Evolutionary conservation across 2,113 vertebrate genomes (phyloP), one percentile per base, ranked within the genome.

Genomic region (Pollachius pollachius): DNA sequence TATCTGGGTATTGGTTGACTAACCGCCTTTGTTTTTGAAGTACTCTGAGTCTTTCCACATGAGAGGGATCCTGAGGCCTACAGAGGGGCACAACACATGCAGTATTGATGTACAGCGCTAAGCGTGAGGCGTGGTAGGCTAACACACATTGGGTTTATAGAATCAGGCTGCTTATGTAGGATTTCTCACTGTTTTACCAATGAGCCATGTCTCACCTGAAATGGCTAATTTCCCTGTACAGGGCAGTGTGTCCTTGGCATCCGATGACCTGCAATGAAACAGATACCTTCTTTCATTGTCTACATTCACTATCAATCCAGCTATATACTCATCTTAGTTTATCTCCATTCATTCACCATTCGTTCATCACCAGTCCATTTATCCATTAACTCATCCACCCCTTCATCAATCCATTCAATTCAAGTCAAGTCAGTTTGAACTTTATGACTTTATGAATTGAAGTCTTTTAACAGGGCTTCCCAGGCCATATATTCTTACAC

Each of bases 41-140:
- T 97, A 96, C 69, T 97, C 95, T 0, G 94, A 95, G 89, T 97
- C 96, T 85, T 97, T 97, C 96, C 96, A 97, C 95, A 97, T 96
- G 74, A 96, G 92, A 0, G 95, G 95, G 72, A 97, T 95, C 69
- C 96, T 91, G 48, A 96, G 89, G 70, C 95, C 96, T 97, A 71
- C 13, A 75, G 68, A 48, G n/a, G 13, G 17, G 41, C 37, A 64
- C 5, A 15, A 17, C 1, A 19, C 65, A 62, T 52, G 16, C 21
- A 54, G 17, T 67, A 30, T 7, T 25, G 1, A 21, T 60, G 18
- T 37, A 0, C 8, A 7, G 11, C 6, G 16, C 37, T 54, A 62
- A 7, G 65, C 17, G 3, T 52, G 17, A 23, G 27, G 52, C 1
- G 18, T n/a, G 18, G 1, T 67, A 17, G 21, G 0, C 1, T 23